These are phyloP conservation scores for Ptychochromis oligacanthus DNA, from an alignment of 2,113 vertebrate genomes.

Conservation along the genomic window DNA sequence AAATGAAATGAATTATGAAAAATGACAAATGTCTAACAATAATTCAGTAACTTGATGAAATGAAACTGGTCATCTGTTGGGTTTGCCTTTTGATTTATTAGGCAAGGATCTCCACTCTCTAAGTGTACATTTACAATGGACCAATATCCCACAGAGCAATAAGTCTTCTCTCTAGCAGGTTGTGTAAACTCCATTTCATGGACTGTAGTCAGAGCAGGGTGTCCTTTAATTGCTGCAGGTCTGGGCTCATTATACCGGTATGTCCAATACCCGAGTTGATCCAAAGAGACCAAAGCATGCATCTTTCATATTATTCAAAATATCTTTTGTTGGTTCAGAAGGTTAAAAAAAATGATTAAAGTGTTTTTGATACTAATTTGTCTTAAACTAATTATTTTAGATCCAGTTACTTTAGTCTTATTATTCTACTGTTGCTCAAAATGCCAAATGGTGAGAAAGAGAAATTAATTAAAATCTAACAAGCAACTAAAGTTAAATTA, in stretches of 20 bases:
- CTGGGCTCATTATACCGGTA: neutral
- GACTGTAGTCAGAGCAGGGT: neutral
- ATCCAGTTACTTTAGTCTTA: rapidly evolving
- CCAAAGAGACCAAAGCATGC: neutral
- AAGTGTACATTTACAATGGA: neutral
- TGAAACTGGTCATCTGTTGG: neutral
- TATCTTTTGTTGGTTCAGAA: neutral
- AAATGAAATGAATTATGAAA: neutral
- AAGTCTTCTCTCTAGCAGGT: neutral
- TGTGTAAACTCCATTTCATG: rapidly evolving
- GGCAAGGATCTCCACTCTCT: neutral
- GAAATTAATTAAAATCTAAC: neutral
- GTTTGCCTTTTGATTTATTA: neutral
- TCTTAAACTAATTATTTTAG: neutral
- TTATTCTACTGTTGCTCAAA: neutral
- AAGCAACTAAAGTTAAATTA: too few relatives aligned
- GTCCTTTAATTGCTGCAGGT: neutral
- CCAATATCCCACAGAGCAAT: neutral
- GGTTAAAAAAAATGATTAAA: rapidly evolving
- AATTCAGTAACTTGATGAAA: neutral
- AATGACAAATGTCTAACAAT: neutral
- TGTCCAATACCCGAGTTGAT: neutral
- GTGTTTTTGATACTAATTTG: neutral
- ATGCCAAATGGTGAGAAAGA: neutral
- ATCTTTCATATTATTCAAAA: neutral